Percentiles rank a stretch among this genome's conserved stretches.
Conservation (phyloP, 2,888 invertebrate species). For the Nycteola revayana region DNA sequence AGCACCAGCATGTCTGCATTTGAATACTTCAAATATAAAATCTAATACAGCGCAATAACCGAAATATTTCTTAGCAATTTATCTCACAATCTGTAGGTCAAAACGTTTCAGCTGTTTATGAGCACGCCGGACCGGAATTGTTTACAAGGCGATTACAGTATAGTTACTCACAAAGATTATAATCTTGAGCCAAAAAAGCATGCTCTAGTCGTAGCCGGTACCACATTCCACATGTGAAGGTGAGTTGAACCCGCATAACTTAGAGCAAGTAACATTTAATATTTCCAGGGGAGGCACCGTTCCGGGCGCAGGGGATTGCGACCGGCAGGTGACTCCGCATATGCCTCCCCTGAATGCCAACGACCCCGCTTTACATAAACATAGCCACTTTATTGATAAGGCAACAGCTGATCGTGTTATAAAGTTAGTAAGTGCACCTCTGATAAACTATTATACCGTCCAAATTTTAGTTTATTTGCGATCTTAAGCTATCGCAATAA, state of each 20-base stretch:
- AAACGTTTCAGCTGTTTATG: conserved; percentile 10
- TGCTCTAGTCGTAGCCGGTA: conserved; percentile 14
- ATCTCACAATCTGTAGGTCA: conserved; percentile 9
- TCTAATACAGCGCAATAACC: too few relatives aligned
- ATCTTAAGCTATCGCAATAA: too few relatives aligned
- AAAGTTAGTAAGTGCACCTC: conserved; percentile 20
- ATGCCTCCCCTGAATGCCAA: conserved; percentile 75
- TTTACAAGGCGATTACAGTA: conserved; percentile 11
- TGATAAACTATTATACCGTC: too few relatives aligned
- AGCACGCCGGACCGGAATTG: conserved; percentile 1
- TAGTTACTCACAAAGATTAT: conserved; percentile 18
- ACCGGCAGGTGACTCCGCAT: conserved; percentile 71
- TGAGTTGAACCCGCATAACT: conserved; percentile 49
- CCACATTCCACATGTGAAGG: conserved; percentile 26
- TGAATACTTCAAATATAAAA: too few relatives aligned
- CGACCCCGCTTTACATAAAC: conserved; percentile 58
- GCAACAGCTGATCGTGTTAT: conserved; percentile 49
- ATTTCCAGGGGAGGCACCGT: conserved; percentile 58
- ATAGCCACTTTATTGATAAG: conserved; percentile 29
- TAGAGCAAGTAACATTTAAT: conserved; percentile 75
- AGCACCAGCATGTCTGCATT: too few relatives aligned
- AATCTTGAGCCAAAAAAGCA: conserved; percentile 23
- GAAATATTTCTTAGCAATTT: conserved; percentile 2
- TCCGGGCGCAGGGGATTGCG: conserved; percentile 42
- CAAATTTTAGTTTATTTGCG: too few relatives aligned